phyloP scores from a whole-genome alignment of 2,113 vertebrate genomes.

The Cebus imitator region DNA sequence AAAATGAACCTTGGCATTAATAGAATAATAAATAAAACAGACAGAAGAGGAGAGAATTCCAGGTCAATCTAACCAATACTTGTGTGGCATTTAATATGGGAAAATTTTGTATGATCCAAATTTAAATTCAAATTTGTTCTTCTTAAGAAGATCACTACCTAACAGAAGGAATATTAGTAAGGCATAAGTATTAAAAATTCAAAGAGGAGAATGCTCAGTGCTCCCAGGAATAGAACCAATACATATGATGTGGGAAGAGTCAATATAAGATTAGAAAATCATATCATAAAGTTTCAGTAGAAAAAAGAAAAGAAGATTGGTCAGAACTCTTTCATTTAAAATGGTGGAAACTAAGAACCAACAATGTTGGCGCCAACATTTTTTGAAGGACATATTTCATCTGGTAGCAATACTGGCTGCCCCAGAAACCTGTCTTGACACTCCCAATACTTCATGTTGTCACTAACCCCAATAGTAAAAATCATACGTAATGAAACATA shows the following conservation, averaged over 20 bases:
- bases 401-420: not conserved
- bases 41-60: not conserved
- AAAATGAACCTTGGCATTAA: slow-evolving; percentile 12
- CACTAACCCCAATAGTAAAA: not conserved
- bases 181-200: not conserved
- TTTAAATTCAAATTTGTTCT: not conserved
- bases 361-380: not conserved
- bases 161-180: not conserved
- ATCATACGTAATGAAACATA: not conserved
- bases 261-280: not conserved
- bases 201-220: not conserved
- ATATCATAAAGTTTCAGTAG: not conserved
- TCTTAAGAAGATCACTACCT: not conserved
- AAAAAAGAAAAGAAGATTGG: not conserved
- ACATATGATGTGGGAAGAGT: not conserved
- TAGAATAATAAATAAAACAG: not conserved
- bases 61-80: not conserved
- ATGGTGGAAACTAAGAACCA: not conserved
- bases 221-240: not conserved
- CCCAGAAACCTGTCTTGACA: not conserved
- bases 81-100: not conserved
- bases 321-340: not conserved
- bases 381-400: not conserved
- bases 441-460: not conserved
- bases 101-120: not conserved